phyloP scores from a whole-genome alignment of 2,113 vertebrate genomes.

The Maccullochella peelii region DNA sequence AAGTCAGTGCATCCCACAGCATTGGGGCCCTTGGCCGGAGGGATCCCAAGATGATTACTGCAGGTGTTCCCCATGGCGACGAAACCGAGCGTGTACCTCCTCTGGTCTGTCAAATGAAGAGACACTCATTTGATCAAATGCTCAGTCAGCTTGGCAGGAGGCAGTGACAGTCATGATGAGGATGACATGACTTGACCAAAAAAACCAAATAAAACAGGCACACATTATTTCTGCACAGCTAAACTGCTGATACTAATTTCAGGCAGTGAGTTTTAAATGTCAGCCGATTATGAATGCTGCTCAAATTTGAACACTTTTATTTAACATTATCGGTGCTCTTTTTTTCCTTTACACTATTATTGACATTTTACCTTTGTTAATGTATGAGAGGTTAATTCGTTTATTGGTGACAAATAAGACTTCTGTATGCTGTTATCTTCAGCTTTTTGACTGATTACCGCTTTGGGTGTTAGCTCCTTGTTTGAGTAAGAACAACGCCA shows the following conservation, averaged over 20 bases:
- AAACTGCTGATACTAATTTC: neutral
- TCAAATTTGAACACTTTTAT: too few species aligned
- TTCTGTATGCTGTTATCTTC: neutral
- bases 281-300: neutral
- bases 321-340: neutral
- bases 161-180: neutral
- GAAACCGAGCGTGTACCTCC: conserved; percentile 34
- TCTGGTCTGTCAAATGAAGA: conserved; percentile 55
- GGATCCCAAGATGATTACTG: conserved; percentile 85
- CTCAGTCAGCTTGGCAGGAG: neutral
- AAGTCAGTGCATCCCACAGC: conserved; percentile 91
- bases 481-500: neutral
- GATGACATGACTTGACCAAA: neutral
- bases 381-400: too few species aligned
- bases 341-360: neutral
- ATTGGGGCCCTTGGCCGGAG: conserved; percentile 88
- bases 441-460: neutral
- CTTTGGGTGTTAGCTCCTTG: neutral
- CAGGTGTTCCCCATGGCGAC: conserved; percentile 80
- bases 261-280: neutral
- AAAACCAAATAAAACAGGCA: too few species aligned
- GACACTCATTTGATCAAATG: neutral
- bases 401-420: neutral
- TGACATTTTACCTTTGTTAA: neutral
- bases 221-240: neutral